phyloP scores from a whole-genome alignment of 2,113 vertebrate species.

The Lampris incognitus region DNA sequence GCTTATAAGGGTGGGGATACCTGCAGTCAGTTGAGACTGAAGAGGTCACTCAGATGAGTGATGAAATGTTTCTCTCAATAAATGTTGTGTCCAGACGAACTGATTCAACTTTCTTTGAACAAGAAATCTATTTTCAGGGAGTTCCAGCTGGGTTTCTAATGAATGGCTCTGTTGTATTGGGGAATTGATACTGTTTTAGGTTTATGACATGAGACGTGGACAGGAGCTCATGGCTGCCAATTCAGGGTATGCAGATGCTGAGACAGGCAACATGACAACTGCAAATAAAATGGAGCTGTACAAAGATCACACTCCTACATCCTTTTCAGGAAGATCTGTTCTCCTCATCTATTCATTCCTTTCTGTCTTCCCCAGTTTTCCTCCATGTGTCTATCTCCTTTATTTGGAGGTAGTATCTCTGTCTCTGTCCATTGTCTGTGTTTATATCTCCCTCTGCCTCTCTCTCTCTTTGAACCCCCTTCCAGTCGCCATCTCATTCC shows the following conservation, averaged over 20 bases:
- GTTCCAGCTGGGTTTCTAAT: conserved; percentile 24
- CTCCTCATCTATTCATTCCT: too few relatives aligned
- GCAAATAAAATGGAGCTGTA: conserved; percentile 27
- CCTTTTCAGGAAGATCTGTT: background rate
- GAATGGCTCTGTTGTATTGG: conserved; percentile 12
- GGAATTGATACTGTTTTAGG: conserved; percentile 32
- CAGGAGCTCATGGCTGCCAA: conserved; percentile 10
- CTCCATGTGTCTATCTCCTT: too few relatives aligned
- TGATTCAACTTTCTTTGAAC: background rate
- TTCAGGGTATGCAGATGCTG: conserved; percentile 3
- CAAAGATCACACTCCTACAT: conserved; percentile 23
- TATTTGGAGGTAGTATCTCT: conserved; percentile 7
- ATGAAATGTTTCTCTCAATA: too few relatives aligned
- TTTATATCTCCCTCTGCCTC: conserved; percentile 3
- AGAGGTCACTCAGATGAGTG: too few relatives aligned
- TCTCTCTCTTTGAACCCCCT: conserved; percentile 15
- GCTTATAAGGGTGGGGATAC: too few relatives aligned
- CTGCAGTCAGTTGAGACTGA: too few relatives aligned
- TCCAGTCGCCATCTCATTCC: background rate
- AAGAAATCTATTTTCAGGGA: conserved; percentile 35
- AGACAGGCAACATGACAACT: conserved; percentile 14
- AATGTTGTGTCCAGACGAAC: too few relatives aligned
- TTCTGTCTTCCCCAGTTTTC: too few relatives aligned
- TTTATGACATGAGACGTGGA: conserved; percentile 37
- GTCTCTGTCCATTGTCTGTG: conserved; percentile 15